Conservation (phyloP, 37 sponge, comb jelly and placozoan species). For the Ephydatia muelleri region DNA sequence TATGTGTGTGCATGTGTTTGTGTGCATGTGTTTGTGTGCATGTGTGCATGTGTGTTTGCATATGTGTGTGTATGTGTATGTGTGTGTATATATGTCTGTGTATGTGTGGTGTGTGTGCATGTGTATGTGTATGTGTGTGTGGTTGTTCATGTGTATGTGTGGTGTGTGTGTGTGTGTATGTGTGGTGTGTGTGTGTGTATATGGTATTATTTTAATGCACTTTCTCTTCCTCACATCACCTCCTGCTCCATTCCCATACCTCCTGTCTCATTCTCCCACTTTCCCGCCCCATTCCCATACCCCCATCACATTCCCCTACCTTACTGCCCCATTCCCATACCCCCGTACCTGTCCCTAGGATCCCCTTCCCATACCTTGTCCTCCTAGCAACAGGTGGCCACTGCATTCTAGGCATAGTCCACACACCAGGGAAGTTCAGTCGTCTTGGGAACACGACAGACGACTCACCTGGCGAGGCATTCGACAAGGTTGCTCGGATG, state of each 20-base stretch:
- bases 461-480: slow-evolving; percentile 70
- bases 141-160: too few relatives aligned
- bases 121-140: too few relatives aligned
- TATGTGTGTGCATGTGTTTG: background rate
- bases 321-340: background rate
- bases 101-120: too few relatives aligned
- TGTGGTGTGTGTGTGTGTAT: too few relatives aligned
- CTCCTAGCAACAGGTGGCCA: slow-evolving; percentile 88
- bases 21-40: background rate
- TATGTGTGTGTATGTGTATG: too few relatives aligned
- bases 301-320: background rate
- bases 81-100: too few relatives aligned
- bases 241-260: background rate
- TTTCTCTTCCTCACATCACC: background rate
- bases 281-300: background rate
- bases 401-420: slow-evolving; percentile 65
- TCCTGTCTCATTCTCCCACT: background rate
- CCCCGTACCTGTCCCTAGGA: slow-evolving; percentile 1
- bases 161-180: too few relatives aligned
- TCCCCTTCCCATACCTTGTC: slow-evolving; percentile 86
- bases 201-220: too few relatives aligned
- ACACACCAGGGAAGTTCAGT: slow-evolving; percentile 30
- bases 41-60: too few relatives aligned
- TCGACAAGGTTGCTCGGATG: slow-evolving; percentile 64
- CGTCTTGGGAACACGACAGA: slow-evolving; percentile 60